Evolutionary conservation across 2,888 invertebrate species (phyloP), one percentile per base, ranked within the genome.

Genomic region (Tiliacea citrago): DNA sequence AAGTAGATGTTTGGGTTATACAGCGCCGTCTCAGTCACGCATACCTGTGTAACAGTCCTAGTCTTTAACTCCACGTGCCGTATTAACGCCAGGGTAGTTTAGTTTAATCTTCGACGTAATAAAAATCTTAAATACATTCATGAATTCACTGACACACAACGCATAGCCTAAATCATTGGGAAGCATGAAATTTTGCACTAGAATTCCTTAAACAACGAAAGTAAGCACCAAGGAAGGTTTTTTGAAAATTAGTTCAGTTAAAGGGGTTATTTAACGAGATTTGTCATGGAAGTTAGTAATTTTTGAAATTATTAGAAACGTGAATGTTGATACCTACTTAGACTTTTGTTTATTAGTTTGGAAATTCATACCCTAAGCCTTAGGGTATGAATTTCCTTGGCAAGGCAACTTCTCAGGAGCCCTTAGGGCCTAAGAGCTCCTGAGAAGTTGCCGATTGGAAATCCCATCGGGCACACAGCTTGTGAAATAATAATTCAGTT

Each of bases 401-500:
- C n/a, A n/a, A n/a, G n/a, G n/a, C n/a, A n/a, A n/a, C n/a, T n/a
- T n/a, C n/a, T n/a, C n/a, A n/a, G n/a, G n/a, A n/a, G n/a, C n/a
- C n/a, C n/a, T n/a, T n/a, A n/a, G n/a, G n/a, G n/a, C n/a, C n/a
- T n/a, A n/a, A n/a, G 35, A 18, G 18, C 29, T n/a, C 16, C 16
- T 16, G 16, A 42, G 42, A 62, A 62, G 16, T 18, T 24, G 10
- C 24, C 6, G 42, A 45, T n/a, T 45, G 62, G 47, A 29, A 63
- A 24, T 18, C 24, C 18, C 10, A 24, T 45, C 24, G 10, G 9
- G 1, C 18, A 63, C 42, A 24, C 8, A 63, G 18, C 29, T 49
- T 21, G 29, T 21, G 21, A 42, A 45, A 73, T 47, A n/a, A 49
- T 39, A 47, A 29, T 61, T 49, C 0, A 21, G 39, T 78, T 78